Base-by-base conservation (phyloP, 1,140 invertebrate species). In the Papilio polyxenes region DNA sequence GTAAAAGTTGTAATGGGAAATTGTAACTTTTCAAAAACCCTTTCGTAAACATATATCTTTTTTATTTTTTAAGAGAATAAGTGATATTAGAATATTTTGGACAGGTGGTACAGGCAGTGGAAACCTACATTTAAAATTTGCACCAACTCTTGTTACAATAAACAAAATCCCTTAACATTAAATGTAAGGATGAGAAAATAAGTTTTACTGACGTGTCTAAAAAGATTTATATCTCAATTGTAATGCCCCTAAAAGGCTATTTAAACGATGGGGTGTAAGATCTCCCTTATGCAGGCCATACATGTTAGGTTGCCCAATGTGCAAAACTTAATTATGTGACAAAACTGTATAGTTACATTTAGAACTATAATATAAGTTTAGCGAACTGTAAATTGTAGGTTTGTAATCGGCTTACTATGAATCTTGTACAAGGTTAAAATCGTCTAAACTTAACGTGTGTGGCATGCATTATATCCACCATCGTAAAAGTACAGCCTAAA, bases 401-500 rank as follows among this genome's bases (percentile, higher is more conserved):
- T 13, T 53, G 51, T 53, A 53, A 4, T 13, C 13, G 4, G 51
- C 51, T 53, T 53, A 44, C 7, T 44, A 44, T 44, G 40, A 44
- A 44, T 7, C 40, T 44, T 7, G 40, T 44, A 3, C 40, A 44
- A 44, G 3, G 49, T 51, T 51, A 51, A 51, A 51, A 51, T 51
- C 13, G 49, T 51, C 49, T 51, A 51, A 59, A 59, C 17, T 17
- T 17, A 17, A 59, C 56, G 62, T 65, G 65, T 69, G 23, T 15
- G 65, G 5, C 15, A 13, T 69, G 10, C 75, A 20, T 76, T 49
- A 31, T 48, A 10, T 48, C 10, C 49, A 49, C 40, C 49, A 48
- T 76, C 75, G 75, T 76, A 53, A 76, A 76, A 53, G 48, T 31
- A 23, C 11, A 49, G 49, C 44, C 75, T 76, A 76, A 76, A 76